These are phyloP conservation scores for Stichodactyla helianthus DNA, from an alignment of 64 coral and sea anemone species.

Conservation along the genomic window DNA sequence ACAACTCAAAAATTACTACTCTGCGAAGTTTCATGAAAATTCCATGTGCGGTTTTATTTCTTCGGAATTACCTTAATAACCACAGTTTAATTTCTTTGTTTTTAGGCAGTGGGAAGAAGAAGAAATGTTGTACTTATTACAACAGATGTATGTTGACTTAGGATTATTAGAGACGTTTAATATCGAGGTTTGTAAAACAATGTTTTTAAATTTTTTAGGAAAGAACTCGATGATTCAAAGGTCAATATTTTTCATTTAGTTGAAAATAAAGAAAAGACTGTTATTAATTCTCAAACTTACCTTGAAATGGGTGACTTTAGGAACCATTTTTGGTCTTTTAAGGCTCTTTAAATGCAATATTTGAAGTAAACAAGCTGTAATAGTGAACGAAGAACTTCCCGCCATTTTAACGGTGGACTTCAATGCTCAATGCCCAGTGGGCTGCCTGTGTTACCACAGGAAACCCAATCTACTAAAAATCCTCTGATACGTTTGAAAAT, in stretches of 20 bases:
- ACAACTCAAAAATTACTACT: too few relatives aligned
- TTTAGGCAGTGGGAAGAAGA: conserved; percentile 86
- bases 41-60: too few relatives aligned
- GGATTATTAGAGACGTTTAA: conserved; percentile 67
- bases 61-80: too few relatives aligned
- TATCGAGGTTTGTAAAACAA: conserved; percentile 60
- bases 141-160: conserved; percentile 89
- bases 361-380: not conserved
- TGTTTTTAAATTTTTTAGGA: not conserved
- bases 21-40: too few relatives aligned
- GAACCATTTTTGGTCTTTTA: not conserved
- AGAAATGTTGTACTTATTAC: conserved; percentile 84
- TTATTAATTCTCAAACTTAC: not conserved
- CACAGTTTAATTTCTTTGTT: not conserved
- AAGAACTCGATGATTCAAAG: not conserved
- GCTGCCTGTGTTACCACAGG: not conserved
- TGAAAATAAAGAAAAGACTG: not conserved
- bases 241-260: not conserved
- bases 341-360: not conserved
- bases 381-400: not conserved
- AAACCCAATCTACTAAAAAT: not conserved
- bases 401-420: not conserved
- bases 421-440: not conserved
- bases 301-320: not conserved
- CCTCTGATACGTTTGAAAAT: not conserved